A percentile compares a stretch with the other conserved stretches of the same genome.
Evolutionary conservation across 1,140 invertebrate species (phyloP).

Genomic region (Drosophila lowei): DNA sequence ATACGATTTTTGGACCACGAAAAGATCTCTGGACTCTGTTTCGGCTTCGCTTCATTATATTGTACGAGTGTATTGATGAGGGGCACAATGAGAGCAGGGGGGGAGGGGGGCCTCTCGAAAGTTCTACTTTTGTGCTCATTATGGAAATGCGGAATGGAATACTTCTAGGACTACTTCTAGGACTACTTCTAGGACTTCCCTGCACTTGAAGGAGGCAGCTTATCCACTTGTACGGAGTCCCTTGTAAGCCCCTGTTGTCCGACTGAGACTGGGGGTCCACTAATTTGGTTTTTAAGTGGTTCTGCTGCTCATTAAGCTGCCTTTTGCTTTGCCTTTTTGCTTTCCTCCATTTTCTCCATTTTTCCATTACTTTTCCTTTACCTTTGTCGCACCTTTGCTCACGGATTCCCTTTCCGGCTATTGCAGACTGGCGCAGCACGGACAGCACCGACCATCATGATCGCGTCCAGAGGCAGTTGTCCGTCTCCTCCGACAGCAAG

Average conservation of each 20-base stretch:
- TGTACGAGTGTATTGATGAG: constrained; percentile 24
- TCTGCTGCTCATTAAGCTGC: constrained; percentile 67
- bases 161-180: constrained; percentile 10
- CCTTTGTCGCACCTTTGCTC: constrained; percentile 23
- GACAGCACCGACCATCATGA: constrained; percentile 88
- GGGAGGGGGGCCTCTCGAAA: not conserved
- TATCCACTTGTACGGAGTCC: constrained; percentile 61
- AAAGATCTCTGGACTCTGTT: not conserved
- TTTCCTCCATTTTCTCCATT: constrained; percentile 7
- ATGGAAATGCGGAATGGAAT: constrained; percentile 27
- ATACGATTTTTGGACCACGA: constrained; percentile 30
- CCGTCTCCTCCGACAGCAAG: constrained; percentile 95
- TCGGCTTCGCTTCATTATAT: constrained; percentile 21
- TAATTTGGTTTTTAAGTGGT: constrained; percentile 71
- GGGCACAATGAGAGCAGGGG: constrained; percentile 38
- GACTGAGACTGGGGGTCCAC: constrained; percentile 15
- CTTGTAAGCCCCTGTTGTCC: constrained; percentile 30
- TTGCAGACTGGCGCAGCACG: constrained; percentile 89
- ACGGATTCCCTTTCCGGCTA: constrained; percentile 33
- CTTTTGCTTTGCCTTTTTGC: constrained; percentile 29
- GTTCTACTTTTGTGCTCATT: constrained; percentile 36
- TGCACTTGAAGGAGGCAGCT: constrained; percentile 20
- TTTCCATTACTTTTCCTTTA: not conserved
- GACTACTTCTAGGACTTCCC: too few relatives aligned
- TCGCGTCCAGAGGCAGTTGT: constrained; percentile 92